Base-by-base conservation (phyloP, 2,888 invertebrate species). In the Macrophya alboannulata region DNA sequence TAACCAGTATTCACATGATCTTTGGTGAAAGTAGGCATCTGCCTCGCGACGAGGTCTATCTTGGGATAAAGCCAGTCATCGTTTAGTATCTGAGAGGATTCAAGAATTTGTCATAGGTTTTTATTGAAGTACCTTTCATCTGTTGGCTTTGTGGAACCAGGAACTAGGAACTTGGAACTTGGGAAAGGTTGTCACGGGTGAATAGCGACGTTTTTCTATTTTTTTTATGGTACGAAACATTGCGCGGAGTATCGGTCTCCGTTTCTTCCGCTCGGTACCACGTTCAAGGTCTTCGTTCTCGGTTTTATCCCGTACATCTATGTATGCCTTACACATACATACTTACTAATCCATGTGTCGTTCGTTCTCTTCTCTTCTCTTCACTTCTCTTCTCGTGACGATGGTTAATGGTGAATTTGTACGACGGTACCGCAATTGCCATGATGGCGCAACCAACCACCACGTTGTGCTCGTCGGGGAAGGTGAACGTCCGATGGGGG, bases 401-500 rank as follows among this genome's bases (percentile, higher is more conserved):
- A 71, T 37, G 48, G 45, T 83, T 43, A 40, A 83, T 71, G 83
- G 81, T 81, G 81, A 83, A 68, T 83, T 83, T 71, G 68, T 83
- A 71, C 83, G 48, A 48, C 15, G 83, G 68, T 83, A 83, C 83
- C 83, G 83, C 83, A 83, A 83, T 81, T 68, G 68, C 83, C 68
- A 83, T 48, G 68, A 68, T 71, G 68, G 83, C 71, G 83, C 68
- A 83, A 83, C 83, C 68, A 83, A 83, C 83, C 71, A 83, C 83
- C 71, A 83, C 83, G 68, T 65, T 48, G 48, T 83, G 68, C 37
- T 68, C 68, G 68, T 83, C 71, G 83, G 71, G 83, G 45, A 65
- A 83, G 83, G 83, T 83, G 83, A 83, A 83, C 83, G 83, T 25
- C 65, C 83, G 83, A 65, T 48, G 83, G 83, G 83, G 83, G 68